A percentile compares a stretch with the other conserved stretches of the same genome.
These are phyloP conservation scores for Mesocentrotus franciscanus DNA, from an alignment of 53 echinoderm and acorn worm species.

Conservation along the genomic window DNA sequence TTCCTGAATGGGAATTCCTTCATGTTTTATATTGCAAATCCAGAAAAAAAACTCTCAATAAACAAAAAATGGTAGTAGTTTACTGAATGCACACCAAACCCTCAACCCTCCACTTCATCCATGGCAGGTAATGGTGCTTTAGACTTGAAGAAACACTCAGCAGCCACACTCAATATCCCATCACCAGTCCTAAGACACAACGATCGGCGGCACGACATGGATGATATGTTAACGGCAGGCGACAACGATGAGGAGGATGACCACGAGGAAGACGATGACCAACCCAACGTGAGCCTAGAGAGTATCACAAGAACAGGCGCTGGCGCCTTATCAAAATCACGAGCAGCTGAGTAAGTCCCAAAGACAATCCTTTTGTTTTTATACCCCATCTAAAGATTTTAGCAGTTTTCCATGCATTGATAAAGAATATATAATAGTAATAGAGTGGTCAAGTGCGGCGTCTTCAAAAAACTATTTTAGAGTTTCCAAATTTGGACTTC, in stretches of 20 bases:
- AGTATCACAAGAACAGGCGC: constrained; percentile 81
- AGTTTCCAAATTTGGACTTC: too few relatives aligned
- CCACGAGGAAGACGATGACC: constrained; percentile 72
- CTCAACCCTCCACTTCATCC: background rate
- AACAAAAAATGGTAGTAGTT: too few relatives aligned
- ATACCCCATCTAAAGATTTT: background rate
- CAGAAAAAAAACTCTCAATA: too few relatives aligned
- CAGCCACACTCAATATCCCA: constrained; percentile 63
- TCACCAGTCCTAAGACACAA: constrained; percentile 65
- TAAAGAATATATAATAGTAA: background rate
- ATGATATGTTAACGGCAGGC: constrained; percentile 42
- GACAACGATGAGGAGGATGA: constrained; percentile 24
- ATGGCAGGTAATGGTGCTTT: constrained; percentile 72
- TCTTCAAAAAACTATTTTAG: too few relatives aligned
- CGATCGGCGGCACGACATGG: background rate
- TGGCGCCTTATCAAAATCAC: constrained; percentile 83
- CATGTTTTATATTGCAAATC: too few relatives aligned
- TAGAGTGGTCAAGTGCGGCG: too few relatives aligned
- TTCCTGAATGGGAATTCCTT: too few relatives aligned
- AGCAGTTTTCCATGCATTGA: background rate
- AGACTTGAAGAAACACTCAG: constrained; percentile 74
- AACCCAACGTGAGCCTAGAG: constrained; percentile 85
- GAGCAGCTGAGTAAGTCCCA: constrained; percentile 84
- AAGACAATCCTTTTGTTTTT: background rate
- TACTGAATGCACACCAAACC: too few relatives aligned